phyloP scores from a whole-genome alignment of 2,113 vertebrate genomes.

The Lathamus discolor region DNA sequence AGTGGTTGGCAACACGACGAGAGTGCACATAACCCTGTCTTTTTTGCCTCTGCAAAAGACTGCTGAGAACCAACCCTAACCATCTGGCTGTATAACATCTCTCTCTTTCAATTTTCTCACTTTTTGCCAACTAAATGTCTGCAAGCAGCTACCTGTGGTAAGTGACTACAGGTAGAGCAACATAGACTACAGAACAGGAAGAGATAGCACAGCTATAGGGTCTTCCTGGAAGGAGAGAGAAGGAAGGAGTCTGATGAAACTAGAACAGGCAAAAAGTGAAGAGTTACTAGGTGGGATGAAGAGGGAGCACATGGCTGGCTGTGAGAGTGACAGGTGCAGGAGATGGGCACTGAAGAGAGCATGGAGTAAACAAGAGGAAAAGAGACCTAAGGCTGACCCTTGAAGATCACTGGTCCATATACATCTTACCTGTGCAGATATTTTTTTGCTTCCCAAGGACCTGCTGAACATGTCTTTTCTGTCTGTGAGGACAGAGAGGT shows the following conservation, averaged over 20 bases:
- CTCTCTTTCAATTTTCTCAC: background rate
- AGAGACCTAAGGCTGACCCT: background rate
- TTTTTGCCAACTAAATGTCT: background rate
- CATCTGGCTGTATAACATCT: background rate
- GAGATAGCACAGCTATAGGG: background rate
- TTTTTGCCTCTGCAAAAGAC: background rate
- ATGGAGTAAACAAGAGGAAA: background rate
- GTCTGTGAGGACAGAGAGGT: background rate
- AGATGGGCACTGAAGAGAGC: background rate
- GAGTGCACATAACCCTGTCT: background rate
- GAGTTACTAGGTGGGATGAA: background rate
- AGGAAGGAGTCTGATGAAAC: background rate
- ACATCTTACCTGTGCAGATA: background rate
- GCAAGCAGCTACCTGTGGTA: background rate
- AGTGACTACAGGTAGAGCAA: background rate
- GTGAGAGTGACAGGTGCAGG: background rate
- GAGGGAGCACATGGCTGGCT: background rate
- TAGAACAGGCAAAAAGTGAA: background rate
- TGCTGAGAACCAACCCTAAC: background rate
- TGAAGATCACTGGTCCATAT: background rate
- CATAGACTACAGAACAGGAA: background rate
- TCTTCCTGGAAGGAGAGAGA: background rate
- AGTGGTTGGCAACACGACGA: background rate
- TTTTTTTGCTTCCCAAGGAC: background rate
- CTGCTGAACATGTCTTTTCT: background rate